Base-by-base conservation (phyloP, 2,888 invertebrate species). In the Eupithecia centaureata region DNA sequence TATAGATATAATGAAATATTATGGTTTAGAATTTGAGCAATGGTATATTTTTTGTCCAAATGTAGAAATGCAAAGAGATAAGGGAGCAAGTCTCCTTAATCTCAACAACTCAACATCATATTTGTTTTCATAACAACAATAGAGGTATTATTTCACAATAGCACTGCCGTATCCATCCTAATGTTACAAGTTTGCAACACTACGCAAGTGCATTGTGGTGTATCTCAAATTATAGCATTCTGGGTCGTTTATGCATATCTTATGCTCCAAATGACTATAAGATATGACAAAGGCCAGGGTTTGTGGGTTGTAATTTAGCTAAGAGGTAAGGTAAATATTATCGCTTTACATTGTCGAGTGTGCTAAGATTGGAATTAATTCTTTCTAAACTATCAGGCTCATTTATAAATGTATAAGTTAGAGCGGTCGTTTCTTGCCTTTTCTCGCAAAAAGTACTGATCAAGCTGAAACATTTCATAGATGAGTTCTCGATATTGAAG, bases 161-260 rank as follows among this genome's bases (percentile, higher is more conserved):
- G 67, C 60, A 61, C 22, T 70, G 56, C 61, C 72, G 35, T 59
- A 76, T 83, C 79, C 73, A 75, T 69, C 30, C 56, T 68, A 61
- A 56, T 57, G 57, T 32, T 13, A 8, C 57, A 73, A 74, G 66
- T 22, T 1, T 64, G 27, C 56, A 78, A 63, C 57, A 71, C 59
- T 71, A 42, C 61, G 22, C 73, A 63, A 82, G 83, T 83, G 82
- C 82, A 83, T 79, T 82, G 76, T 74, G 76, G 78, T 83, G 79
- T 83, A 78, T 75, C 77, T 79, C 72, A 74, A 76, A 81, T 79
- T 77, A 82, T 73, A 69, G 67, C 64, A 67, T 77, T 74, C 76
- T 70, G 71, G 72, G 73, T 75, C 75, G 77, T 79, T 80, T 79
- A 73, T 77, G 75, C 73, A 77, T 78, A 76, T 76, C 73, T 78